Evolutionary conservation across 2,797 vertebrate genomes (phyloP).

Genomic region (Geotrypetes seraphini): DNA sequence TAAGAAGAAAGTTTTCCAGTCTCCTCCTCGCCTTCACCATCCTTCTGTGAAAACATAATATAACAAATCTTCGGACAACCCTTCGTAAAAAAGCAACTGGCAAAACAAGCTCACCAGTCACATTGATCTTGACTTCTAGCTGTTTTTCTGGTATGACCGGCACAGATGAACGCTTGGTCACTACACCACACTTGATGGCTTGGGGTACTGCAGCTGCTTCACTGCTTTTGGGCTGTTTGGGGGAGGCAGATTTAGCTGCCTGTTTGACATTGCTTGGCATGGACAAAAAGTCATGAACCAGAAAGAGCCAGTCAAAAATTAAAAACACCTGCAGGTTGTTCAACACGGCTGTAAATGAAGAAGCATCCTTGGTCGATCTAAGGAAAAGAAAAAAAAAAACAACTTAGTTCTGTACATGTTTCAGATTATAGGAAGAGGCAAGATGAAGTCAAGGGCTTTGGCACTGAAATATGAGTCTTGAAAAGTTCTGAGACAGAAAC

Average conservation of each 20-base stretch:
- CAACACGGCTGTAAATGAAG: constrained; percentile 88
- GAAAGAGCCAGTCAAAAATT: constrained; percentile 90
- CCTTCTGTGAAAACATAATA: too few species aligned
- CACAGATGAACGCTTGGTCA: constrained; percentile 88
- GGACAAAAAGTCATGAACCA: constrained; percentile 77
- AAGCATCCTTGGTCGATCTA: constrained; percentile 85
- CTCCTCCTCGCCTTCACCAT: too few species aligned
- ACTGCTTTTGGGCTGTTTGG: constrained; percentile 38
- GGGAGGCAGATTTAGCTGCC: background rate
- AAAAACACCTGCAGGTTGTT: constrained; percentile 92
- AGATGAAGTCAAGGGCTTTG: too few species aligned
- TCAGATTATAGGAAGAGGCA: too few species aligned
- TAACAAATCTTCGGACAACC: too few species aligned
- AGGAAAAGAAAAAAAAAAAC: background rate
- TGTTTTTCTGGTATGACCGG: constrained; percentile 67
- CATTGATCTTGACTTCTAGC: constrained; percentile 88
- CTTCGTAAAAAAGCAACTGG: too few species aligned
- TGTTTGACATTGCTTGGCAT: constrained; percentile 59
- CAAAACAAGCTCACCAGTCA: constrained; percentile 85
- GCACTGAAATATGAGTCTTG: too few species aligned
- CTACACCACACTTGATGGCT: constrained; percentile 83
- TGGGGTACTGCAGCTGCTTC: constrained; percentile 67
- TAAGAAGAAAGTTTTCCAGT: too few species aligned
- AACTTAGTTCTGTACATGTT: too few species aligned
- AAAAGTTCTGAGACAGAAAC: too few species aligned